Conservation (phyloP, 2,888 invertebrate genomes). For the Heliconius erato region DNA sequence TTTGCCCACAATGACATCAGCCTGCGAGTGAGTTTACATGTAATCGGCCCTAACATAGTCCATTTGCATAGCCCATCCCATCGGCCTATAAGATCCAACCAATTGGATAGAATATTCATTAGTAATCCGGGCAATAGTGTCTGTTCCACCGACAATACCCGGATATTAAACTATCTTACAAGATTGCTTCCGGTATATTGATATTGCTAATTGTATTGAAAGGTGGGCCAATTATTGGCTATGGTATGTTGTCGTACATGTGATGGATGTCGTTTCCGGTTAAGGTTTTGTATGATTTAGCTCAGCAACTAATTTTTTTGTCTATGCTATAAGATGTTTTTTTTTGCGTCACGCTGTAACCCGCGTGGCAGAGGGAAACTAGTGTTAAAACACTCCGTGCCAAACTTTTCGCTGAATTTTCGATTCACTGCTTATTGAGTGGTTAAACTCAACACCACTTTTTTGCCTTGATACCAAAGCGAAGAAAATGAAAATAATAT, state of each 20-base stretch:
- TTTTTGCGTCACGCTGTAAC: too few species aligned
- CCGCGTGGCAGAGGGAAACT: too few species aligned
- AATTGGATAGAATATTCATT: constrained; percentile 51
- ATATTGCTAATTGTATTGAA: constrained; percentile 42
- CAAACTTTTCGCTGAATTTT: too few species aligned
- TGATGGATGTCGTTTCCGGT: background rate
- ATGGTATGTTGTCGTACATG: background rate
- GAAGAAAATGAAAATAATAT: too few species aligned
- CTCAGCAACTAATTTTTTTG: too few species aligned
- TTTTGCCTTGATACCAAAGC: too few species aligned
- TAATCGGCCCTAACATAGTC: constrained; percentile 50
- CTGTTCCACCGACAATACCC: constrained; percentile 40
- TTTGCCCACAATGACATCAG: constrained; percentile 49
- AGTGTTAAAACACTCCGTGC: too few species aligned
- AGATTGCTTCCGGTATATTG: constrained; percentile 43
- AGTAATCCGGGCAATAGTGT: constrained; percentile 45
- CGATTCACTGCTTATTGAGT: too few species aligned
- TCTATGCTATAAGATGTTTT: too few species aligned
- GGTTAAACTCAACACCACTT: too few species aligned
- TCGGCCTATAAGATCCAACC: constrained; percentile 48
- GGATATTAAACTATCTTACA: constrained; percentile 51
- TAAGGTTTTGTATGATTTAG: too few species aligned
- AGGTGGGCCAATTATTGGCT: constrained; percentile 9
- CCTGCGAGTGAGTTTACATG: constrained; percentile 53
- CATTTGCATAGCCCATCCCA: constrained; percentile 51